Evolutionary conservation across 2,888 invertebrate species (phyloP).

Genomic region (Lumbricus terrestris): DNA sequence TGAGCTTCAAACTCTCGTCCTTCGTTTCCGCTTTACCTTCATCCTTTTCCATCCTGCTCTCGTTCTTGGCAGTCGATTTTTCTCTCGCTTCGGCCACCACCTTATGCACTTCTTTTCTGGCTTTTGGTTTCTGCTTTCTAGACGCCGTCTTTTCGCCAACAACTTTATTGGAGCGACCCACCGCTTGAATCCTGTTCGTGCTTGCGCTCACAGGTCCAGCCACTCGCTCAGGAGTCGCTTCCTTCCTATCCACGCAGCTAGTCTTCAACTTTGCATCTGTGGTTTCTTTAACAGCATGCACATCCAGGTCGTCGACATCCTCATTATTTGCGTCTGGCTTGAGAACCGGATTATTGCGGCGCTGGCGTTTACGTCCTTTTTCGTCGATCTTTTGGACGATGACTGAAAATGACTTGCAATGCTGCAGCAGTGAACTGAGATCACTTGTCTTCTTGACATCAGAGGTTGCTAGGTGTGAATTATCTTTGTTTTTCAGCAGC

Average conservation of each 20-base stretch:
- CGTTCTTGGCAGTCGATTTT: neutral
- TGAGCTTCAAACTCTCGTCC: neutral
- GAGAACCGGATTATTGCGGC: neutral
- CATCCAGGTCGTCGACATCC: neutral
- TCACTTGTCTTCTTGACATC: neutral
- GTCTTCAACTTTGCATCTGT: neutral
- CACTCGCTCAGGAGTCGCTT: neutral
- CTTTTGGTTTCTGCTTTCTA: neutral
- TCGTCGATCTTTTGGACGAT: constrained; percentile 26
- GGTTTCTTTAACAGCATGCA: neutral
- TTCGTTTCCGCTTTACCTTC: neutral
- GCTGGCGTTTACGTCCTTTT: neutral
- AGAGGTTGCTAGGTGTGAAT: neutral
- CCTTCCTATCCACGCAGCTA: neutral
- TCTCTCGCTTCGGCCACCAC: neutral
- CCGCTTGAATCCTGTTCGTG: neutral
- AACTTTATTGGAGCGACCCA: neutral
- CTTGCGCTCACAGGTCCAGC: neutral
- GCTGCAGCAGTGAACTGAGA: neutral
- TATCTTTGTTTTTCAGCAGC: neutral
- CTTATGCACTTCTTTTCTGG: neutral
- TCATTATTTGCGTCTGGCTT: neutral
- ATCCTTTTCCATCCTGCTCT: neutral
- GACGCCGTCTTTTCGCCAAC: neutral
- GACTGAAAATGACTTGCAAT: constrained; percentile 24